Evolutionary conservation across 2,888 invertebrate species (phyloP), one percentile per base, ranked within the genome.

Genomic region (Drosophila borealis): DNA sequence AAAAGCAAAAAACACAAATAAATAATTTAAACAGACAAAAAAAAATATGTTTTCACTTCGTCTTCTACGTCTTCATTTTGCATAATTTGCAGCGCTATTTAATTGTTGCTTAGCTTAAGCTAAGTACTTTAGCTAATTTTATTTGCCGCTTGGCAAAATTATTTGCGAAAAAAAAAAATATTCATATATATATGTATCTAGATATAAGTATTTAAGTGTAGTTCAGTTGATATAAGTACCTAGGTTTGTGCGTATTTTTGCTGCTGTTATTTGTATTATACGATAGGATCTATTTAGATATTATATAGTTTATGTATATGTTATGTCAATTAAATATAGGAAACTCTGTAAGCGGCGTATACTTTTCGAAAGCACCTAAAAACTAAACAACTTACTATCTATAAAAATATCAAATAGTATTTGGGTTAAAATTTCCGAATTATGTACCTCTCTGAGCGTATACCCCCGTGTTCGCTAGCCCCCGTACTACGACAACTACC

Each of bases 291-390:
- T 70, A 54, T 69, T 19, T 68, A 53, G 41, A 36, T 56, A 46
- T 66, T 29, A 25, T 8, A 25, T 25, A 45, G 46, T 17, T 37
- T 39, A 42, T 33, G n/a, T 50, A 29, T 64, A 50, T 63, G 48
- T 67, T 63, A 46, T 66, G 63, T 64, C 65, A 81, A 63, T 77
- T 84, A 81, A 84, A 75, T 82, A 82, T 85, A 85, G 87, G 85
- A 85, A 85, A 85, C 85, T 83, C 80, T 88, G 70, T 77, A 75
- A 88, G 84, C 85, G 81, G 81, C 90, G 91, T 91, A 90, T 90
- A 91, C 91, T 89, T 88, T 90, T 90, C 77, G 75, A 89, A 90
- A 90, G 91, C 90, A 90, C 85, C 88, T 89, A 87, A 81, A 54
- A 73, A 78, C 76, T 78, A 81, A 80, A 71, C 61, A 64, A 64